A percentile compares a stretch with the other conserved stretches of the same genome.
Evolutionary conservation across 2,888 invertebrate species (phyloP).

Genomic region (Scaptomyza tumidula): DNA sequence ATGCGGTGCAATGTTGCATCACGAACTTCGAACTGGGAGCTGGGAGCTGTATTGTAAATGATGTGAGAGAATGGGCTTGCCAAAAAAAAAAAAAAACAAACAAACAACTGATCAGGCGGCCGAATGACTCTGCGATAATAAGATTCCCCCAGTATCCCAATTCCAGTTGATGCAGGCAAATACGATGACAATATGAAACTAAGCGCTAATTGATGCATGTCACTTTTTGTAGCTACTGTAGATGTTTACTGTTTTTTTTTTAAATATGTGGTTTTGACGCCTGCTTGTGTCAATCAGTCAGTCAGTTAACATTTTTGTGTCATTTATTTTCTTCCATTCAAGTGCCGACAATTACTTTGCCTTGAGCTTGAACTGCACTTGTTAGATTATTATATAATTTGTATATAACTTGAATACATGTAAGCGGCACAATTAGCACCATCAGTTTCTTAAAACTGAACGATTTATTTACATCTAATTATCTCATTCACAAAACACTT

Average conservation of each 20-base stretch:
- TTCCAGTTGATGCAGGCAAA: background rate
- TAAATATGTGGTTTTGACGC: slow-evolving; percentile 15
- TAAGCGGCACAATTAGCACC: slow-evolving; percentile 5
- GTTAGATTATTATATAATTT: slow-evolving; percentile 15
- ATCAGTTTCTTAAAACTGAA: background rate
- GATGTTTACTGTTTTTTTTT: slow-evolving; percentile 27
- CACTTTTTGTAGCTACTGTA: slow-evolving; percentile 24
- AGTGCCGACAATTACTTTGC: slow-evolving; percentile 22
- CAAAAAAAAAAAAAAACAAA: slow-evolving; percentile 27
- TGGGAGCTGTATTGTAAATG: slow-evolving; percentile 24
- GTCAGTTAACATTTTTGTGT: slow-evolving; percentile 7
- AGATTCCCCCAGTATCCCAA: background rate
- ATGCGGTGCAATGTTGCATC: slow-evolving; percentile 32
- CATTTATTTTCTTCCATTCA: slow-evolving; percentile 11
- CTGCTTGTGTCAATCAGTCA: slow-evolving; percentile 38
- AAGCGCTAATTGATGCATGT: slow-evolving; percentile 39
- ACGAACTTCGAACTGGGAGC: background rate
- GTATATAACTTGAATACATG: slow-evolving; percentile 8
- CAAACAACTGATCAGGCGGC: background rate
- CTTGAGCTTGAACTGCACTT: slow-evolving; percentile 47
- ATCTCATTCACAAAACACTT: slow-evolving; percentile 29
- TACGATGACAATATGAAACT: slow-evolving; percentile 26
- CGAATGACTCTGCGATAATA: slow-evolving; percentile 14
- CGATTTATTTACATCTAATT: slow-evolving; percentile 15
- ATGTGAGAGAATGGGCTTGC: slow-evolving; percentile 28